Conservation (phyloP, 2,888 invertebrate species). For the Ichneumon xanthorius region DNA sequence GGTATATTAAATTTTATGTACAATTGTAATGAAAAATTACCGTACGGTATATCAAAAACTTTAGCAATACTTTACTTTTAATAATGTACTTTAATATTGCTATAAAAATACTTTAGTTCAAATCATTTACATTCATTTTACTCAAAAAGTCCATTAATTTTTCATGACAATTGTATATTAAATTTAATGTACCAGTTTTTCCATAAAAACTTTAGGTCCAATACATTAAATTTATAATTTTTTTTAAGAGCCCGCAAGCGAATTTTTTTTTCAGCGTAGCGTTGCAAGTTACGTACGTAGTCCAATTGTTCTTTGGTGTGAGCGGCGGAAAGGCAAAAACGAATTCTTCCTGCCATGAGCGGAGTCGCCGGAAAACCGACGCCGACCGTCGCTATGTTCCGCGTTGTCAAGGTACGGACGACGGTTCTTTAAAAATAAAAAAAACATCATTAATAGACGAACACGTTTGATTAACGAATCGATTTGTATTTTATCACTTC, state of each 20-base stretch:
- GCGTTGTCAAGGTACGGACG: constrained; percentile 92
- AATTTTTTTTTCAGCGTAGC: not conserved
- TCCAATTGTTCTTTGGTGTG: constrained; percentile 98
- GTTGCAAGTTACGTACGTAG: constrained; percentile 85
- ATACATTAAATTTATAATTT: no score
- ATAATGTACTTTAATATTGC: no score
- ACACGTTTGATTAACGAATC: not conserved
- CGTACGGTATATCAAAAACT: no score
- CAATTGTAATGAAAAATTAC: no score
- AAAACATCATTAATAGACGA: constrained; percentile 12
- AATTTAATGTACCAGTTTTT: no score
- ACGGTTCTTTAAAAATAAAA: constrained; percentile 88
- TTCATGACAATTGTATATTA: no score
- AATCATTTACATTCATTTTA: no score
- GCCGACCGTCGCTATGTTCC: constrained; percentile 96
- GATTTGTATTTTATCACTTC: not conserved
- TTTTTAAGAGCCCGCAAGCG: not conserved
- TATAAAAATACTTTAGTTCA: no score
- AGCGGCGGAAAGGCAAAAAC: constrained; percentile 98
- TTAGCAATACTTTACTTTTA: no score
- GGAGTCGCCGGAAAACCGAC: constrained; percentile 99
- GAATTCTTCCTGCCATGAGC: constrained; percentile 95
- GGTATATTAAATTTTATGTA: no score
- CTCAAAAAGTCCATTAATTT: no score
- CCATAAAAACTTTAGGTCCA: no score